Conservation (phyloP, 2,797 vertebrate genomes). For the Dicrostonyx torquatus region DNA sequence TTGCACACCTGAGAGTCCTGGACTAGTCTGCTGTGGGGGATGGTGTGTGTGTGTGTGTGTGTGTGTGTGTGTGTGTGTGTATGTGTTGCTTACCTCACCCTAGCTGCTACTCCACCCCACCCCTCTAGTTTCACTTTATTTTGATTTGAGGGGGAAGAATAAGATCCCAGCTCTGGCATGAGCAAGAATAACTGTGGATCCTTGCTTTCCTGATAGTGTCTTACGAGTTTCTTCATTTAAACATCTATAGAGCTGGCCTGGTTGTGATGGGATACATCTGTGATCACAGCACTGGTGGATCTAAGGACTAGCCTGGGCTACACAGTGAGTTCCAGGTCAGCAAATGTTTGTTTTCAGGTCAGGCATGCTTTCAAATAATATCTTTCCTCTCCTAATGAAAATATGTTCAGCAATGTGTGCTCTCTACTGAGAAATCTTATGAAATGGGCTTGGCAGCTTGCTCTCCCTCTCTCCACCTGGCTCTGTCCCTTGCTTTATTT, state of each 20-base stretch:
- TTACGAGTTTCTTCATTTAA: neutral
- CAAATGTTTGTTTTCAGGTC: conserved; percentile 3
- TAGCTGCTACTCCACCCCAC: conserved; percentile 24
- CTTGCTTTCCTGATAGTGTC: conserved; percentile 48
- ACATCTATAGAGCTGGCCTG: neutral
- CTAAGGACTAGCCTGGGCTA: neutral
- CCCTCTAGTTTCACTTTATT: conserved; percentile 62
- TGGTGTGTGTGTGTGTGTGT: neutral
- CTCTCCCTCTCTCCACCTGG: neutral
- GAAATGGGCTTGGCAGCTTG: neutral
- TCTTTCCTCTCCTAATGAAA: conserved; percentile 13
- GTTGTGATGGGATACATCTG: neutral
- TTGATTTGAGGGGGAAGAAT: conserved; percentile 56
- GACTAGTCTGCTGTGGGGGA: conserved; percentile 5
- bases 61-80: neutral
- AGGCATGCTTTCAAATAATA: conserved; percentile 47
- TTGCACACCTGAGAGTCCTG: conserved; percentile 48
- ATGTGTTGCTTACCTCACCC: conserved; percentile 37
- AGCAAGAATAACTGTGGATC: neutral
- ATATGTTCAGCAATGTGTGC: neutral
- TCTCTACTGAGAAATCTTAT: conserved; percentile 30
- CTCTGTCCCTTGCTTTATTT: conserved; percentile 50
- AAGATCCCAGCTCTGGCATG: conserved; percentile 17
- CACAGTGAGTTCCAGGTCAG: neutral
- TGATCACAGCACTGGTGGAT: neutral